Evolutionary conservation across 2,113 vertebrate species (phyloP).

Genomic region (Gracilinanus agilis): DNA sequence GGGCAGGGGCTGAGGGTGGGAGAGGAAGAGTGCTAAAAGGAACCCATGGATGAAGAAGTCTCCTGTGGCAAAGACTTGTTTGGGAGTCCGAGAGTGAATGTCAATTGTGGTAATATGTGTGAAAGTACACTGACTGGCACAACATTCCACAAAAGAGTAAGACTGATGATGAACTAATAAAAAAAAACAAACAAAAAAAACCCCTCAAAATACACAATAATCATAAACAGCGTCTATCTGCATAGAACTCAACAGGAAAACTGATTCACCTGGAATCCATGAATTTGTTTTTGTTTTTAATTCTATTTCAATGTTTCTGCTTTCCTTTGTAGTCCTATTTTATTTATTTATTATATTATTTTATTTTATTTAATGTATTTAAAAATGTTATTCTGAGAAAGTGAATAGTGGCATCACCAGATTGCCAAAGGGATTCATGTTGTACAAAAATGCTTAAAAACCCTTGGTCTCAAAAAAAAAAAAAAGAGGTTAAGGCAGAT

Average conservation of each 20-base stretch:
- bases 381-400: not conserved
- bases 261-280: not conserved
- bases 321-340: not conserved
- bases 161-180: not conserved
- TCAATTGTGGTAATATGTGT: conserved; percentile 45
- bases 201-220: not conserved
- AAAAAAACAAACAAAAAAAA: not conserved
- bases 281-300: not conserved
- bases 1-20: conserved; percentile 45
- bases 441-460: not conserved
- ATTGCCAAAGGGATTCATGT: not conserved
- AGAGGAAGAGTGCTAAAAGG: conserved; percentile 46
- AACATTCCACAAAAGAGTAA: conserved; percentile 52
- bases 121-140: conserved; percentile 47
- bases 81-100: conserved; percentile 61
- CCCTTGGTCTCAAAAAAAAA: not conserved
- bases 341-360: not conserved
- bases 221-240: conserved; percentile 20
- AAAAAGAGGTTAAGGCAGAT: not conserved
- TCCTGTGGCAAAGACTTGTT: conserved; percentile 54
- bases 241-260: conserved; percentile 16
- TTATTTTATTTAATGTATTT: not conserved
- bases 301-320: not conserved
- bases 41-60: conserved; percentile 35
- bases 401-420: not conserved